A percentile compares a stretch with the other conserved stretches of the same genome.
phyloP scores from a whole-genome alignment of 2,888 invertebrate species.

The Anarsia innoxiella region DNA sequence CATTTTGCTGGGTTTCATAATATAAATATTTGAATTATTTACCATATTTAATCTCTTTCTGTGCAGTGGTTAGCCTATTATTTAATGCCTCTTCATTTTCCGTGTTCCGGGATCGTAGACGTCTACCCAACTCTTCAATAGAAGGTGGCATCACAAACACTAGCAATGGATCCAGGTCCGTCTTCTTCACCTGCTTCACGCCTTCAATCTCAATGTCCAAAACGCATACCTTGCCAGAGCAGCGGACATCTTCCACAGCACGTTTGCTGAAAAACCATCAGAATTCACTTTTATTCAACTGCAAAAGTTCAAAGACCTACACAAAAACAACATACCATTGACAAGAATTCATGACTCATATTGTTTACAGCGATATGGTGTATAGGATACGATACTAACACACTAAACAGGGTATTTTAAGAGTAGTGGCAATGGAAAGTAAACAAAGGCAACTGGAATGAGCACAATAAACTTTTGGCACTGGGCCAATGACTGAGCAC shows the following conservation, averaged over 20 bases:
- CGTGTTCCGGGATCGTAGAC: conserved; percentile 86
- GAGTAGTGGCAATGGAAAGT: conserved; percentile 22
- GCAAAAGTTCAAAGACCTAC: no score
- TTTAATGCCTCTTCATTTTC: conserved; percentile 91
- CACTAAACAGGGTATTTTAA: no score
- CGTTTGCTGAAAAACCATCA: conserved; percentile 82
- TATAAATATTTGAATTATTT: no score
- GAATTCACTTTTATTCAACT: no score
- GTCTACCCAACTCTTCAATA: conserved; percentile 82
- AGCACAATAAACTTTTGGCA: conserved; percentile 43
- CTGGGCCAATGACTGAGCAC: conserved; percentile 53
- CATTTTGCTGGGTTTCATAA: no score
- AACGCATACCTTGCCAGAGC: conserved; percentile 90
- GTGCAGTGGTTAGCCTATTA: conserved; percentile 85
- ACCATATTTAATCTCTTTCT: conserved; percentile 90
- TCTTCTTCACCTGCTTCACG: conserved; percentile 87
- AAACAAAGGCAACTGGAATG: conserved; percentile 43
- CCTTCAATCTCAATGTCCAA: conserved; percentile 97
- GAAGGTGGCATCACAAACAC: conserved; percentile 97
- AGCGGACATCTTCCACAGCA: conserved; percentile 87
- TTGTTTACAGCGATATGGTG: no score
- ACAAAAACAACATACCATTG: no score
- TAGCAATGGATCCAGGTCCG: conserved; percentile 86
- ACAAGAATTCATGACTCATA: conserved; percentile 8
- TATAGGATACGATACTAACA: no score